Base-by-base conservation (phyloP, 2,888 invertebrate genomes). In the Petrophora chlorosata region DNA sequence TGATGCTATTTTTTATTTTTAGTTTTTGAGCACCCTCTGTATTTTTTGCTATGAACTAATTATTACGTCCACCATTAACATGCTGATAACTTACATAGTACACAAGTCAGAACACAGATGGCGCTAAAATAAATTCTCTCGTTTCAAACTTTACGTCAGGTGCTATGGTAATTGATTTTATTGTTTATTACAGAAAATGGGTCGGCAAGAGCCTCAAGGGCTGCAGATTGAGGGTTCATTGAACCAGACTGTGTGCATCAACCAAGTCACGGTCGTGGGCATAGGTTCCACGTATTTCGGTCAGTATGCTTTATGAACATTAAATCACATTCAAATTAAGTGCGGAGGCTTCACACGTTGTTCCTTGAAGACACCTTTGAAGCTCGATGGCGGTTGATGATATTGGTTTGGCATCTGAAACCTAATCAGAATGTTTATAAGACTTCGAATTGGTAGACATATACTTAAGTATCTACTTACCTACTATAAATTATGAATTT, bases 221-320 rank as follows among this genome's bases (percentile, higher is more conserved):
- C 23, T 50, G 16, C 33, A 39, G 8, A 44, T 44, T 53, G 83
- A 80, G 56, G 74, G 78, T 75, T 76, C 82, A 69, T 70, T 81
- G 77, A 71, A 77, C 70, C 70, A 72, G 59, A 72, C 63, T 54
- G 72, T 79, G 59, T 67, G 63, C 70, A 66, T 76, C 51, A 85
- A 71, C 71, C 85, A 83, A 76, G 82, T 85, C 85, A 85, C 84
- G 79, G 73, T 68, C 26, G 53, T 67, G 3, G 56, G 71, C 70
- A 71, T 82, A 71, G 76, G 76, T 82, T 86, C 88, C 72, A 70
- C 85, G 83, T 88, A 86, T 82, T 78, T 73, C 78, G 88, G 89
- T 89, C 76, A 88, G 89, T 86, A 83, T 76, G 73, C 75, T 73
- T 70, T 76, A 75, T 79, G 75, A 77, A 81, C 77, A 65, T 62